Conservation (phyloP, 2,113 vertebrate species). For the Cricetomys ansorgei region DNA sequence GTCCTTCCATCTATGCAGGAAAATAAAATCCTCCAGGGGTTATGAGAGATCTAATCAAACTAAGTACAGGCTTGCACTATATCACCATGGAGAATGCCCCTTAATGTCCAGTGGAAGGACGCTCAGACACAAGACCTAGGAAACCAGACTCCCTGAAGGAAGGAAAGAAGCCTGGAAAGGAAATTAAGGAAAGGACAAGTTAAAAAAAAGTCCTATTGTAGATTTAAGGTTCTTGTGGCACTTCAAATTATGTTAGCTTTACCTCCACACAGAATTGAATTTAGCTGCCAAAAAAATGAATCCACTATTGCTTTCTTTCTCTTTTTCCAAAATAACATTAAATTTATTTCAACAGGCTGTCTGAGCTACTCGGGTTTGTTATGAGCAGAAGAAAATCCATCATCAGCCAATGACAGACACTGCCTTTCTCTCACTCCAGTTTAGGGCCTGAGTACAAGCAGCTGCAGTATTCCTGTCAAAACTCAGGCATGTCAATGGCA, state of each 20-base stretch:
- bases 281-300: slow-evolving; percentile 78
- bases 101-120: neutral
- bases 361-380: slow-evolving; percentile 83
- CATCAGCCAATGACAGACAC: slow-evolving; percentile 77
- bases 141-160: neutral
- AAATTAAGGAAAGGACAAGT: neutral
- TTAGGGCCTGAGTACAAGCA: slow-evolving; percentile 77
- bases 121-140: neutral
- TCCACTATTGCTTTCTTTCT: slow-evolving; percentile 68
- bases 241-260: slow-evolving; percentile 69
- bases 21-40: neutral
- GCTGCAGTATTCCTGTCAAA: slow-evolving; percentile 77
- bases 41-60: neutral
- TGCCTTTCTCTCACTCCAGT: slow-evolving; percentile 77
- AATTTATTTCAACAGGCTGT: slow-evolving; percentile 84
- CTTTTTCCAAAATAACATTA: slow-evolving; percentile 76
- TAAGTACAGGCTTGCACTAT: neutral
- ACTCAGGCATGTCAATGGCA: slow-evolving; percentile 63
- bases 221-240: slow-evolving; percentile 62
- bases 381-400: slow-evolving; percentile 84
- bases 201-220: slow-evolving; percentile 14
- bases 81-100: neutral
- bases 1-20: neutral
- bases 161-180: neutral
- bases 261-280: slow-evolving; percentile 62